Evolutionary conservation across 2,797 vertebrate genomes (phyloP), one percentile per base, ranked within the genome.

Genomic region (Sebastes baramenuke): DNA sequence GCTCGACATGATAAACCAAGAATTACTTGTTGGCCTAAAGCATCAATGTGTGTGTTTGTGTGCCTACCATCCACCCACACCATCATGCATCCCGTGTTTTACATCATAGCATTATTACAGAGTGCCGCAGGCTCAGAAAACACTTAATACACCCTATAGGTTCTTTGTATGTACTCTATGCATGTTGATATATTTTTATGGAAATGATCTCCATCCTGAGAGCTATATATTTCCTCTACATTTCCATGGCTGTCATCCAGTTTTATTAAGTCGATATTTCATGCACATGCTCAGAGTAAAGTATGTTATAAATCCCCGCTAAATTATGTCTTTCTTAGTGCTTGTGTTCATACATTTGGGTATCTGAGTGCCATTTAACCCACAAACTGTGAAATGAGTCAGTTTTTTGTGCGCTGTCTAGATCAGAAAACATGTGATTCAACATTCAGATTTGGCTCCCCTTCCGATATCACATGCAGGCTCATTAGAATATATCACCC

Each of bases 21-120:
- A 78, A 64, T 80, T 42, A 55, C 49, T 69, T 54, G 16, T 14
- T 72, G n/a, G 22, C 74, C 62, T 64, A 36, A 67, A 86, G 75
- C 64, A 68, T 20, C 7, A 61, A 20, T 70, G 22, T 80, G 56
- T 69, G 18, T 81, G 29, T 77, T 3, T 61, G 38, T 67, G 9
- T 77, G 69, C 78, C 18, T 64, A 32, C 38, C 59, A 77, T 77
- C 70, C 80, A 60, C 81, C 79, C 74, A 85, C 78, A 79, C 34
- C 62, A 46, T 77, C 32, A 66, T 34, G 29, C 36, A 36, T 65
- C 38, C 38, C 2, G 0, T 67, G 22, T 30, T 80, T 84, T 77
- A 29, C 46, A 66, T 20, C 55, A 64, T 11, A 13, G 54, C 52
- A n/a, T 67, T 27, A 69, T 52, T 58, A 16, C 2, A 74, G 16